phyloP scores from a whole-genome alignment of 30 jellyfish, hydroid and myxozoan species.

The Rhopilema esculentum region DNA sequence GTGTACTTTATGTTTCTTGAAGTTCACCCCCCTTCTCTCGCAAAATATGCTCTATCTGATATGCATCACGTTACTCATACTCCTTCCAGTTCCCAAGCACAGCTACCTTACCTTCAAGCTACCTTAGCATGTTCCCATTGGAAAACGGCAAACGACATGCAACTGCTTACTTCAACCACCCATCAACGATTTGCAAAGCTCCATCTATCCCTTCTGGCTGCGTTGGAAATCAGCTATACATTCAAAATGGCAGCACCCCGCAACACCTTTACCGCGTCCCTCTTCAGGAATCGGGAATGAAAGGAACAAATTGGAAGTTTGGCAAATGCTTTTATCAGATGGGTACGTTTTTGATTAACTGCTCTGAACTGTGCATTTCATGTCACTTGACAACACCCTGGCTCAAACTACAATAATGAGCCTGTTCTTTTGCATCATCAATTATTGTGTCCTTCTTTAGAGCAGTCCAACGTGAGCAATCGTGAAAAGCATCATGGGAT shows the following conservation, averaged over 20 bases:
- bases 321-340: constrained; percentile 75
- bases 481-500: too few relatives aligned
- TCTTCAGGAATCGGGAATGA: constrained; percentile 40
- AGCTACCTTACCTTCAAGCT: neutral
- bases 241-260: constrained; percentile 14
- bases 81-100: neutral
- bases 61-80: neutral
- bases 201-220: neutral
- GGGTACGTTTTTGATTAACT: constrained; percentile 37
- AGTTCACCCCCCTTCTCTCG: neutral
- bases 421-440: too few relatives aligned
- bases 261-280: constrained; percentile 45
- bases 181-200: constrained; percentile 47
- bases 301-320: constrained; percentile 57
- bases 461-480: too few relatives aligned
- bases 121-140: constrained; percentile 18
- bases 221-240: constrained; percentile 67
- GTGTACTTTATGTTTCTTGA: neutral
- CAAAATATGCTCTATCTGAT: too few relatives aligned
- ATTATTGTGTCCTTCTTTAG: too few relatives aligned
- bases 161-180: constrained; percentile 77
- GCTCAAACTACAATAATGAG: too few relatives aligned
- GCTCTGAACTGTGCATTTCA: too few relatives aligned
- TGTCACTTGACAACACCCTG: too few relatives aligned
- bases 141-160: constrained; percentile 36